A percentile compares a stretch with the other conserved stretches of the same genome.
These are phyloP conservation scores for Actias luna DNA, from an alignment of 2,888 invertebrate species.

Conservation along the genomic window DNA sequence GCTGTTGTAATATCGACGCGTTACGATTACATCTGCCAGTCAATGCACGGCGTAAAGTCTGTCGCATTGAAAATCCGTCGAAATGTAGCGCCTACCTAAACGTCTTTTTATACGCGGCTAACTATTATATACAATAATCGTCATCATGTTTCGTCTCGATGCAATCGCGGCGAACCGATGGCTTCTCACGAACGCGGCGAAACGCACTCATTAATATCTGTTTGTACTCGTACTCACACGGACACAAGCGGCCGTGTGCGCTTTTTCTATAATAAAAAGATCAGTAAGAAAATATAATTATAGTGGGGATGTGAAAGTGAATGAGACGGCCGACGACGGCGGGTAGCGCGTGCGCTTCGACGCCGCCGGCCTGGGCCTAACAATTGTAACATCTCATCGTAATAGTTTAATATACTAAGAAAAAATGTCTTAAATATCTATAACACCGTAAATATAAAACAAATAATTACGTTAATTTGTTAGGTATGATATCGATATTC, in stretches of 20 bases:
- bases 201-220: constrained; percentile 72
- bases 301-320: constrained; percentile 80
- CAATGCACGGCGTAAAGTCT: constrained; percentile 37
- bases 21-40: constrained; percentile 28
- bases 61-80: constrained; percentile 49
- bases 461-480: constrained; percentile 81
- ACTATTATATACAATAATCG: constrained; percentile 78
- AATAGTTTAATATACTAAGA: constrained; percentile 81
- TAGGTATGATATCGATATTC: constrained; percentile 81
- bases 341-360: constrained; percentile 47
- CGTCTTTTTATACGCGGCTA: constrained; percentile 77
- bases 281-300: constrained; percentile 80
- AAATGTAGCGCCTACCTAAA: constrained; percentile 55
- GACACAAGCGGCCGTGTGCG: constrained; percentile 78
- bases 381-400: constrained; percentile 78
- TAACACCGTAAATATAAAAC: constrained; percentile 82
- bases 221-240: constrained; percentile 76
- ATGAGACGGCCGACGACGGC: constrained; percentile 70
- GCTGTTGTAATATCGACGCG: constrained; percentile 25
- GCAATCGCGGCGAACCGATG: constrained; percentile 79
- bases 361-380: constrained; percentile 73
- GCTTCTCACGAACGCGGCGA: constrained; percentile 79
- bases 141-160: constrained; percentile 68
- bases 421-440: constrained; percentile 82
- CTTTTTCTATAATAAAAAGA: constrained; percentile 77